Evolutionary conservation across 2,888 invertebrate genomes (phyloP), one percentile per base, ranked within the genome.

Genomic region (Eumerus sabulonum): DNA sequence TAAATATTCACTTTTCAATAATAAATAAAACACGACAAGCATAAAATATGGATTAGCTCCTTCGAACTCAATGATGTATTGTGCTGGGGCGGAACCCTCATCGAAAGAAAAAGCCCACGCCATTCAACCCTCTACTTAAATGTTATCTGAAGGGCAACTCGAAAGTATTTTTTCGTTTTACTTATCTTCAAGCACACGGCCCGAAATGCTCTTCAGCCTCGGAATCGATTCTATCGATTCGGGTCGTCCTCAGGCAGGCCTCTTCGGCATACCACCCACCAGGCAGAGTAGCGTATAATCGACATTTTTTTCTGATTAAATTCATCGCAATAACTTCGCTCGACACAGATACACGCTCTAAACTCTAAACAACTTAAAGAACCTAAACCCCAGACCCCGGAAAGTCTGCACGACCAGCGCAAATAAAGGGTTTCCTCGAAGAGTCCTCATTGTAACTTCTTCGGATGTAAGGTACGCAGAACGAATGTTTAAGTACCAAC

Each of bases 291-390:
- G 48, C 42, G 64, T 36, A 71, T 76, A 76, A 76, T 59, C 60
- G 66, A 66, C 57, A 27, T 40, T 59, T 77, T 73, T 40, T 59
- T 77, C 67, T 77, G 73, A 77, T 77, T 77, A 77, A 77, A 77
- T 73, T 77, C 77, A 63, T 77, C 73, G 57, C 42, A 73, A 77
- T 73, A 77, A 67, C 67, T 67, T 77, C 62, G 72, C 57, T 73
- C 67, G 77, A 73, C 57, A 67, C 67, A 62, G 66, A 27, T 27
- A 27, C 27, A 27, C 27, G 7, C 27, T 72, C 27, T 47, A 67
- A 63, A 48, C 62, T 53, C 72, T 51, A 54, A 68, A 38, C 53
- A 64, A 54, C 47, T 47, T n/a, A 27, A 27, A 27, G 3, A 27
- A 27, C 59, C 17, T 3, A 64, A 64, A 64, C 17, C 36, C 13